phyloP scores from a whole-genome alignment of 2,797 vertebrate genomes.

The Cryptoblepharus egeriae region DNA sequence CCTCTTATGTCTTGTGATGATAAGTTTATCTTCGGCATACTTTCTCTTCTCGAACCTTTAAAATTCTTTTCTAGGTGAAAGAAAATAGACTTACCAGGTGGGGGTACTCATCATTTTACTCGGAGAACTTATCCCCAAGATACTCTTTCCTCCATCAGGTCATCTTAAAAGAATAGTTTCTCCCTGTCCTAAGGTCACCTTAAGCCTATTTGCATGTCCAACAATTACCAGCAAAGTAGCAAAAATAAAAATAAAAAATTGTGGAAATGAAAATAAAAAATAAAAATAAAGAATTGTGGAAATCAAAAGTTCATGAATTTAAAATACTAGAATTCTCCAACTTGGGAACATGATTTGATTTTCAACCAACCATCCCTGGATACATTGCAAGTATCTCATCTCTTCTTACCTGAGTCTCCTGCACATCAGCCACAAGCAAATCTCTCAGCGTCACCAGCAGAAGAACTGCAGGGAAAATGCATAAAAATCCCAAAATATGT shows the following conservation, averaged over 20 bases:
- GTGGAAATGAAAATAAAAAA: too few species aligned
- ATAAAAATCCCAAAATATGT: constrained; percentile 28
- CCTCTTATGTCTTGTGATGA: too few species aligned
- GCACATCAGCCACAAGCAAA: constrained; percentile 32
- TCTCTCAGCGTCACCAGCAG: constrained; percentile 30
- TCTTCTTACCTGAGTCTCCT: constrained; percentile 54
- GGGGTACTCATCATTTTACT: neutral
- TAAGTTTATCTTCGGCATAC: too few species aligned
- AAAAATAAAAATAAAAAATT: too few species aligned
- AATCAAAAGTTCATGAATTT: neutral
- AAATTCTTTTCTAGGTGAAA: too few species aligned
- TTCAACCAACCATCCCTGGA: too few species aligned
- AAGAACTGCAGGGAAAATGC: constrained; percentile 43
- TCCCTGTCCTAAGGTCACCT: neutral
- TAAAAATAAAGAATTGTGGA: too few species aligned
- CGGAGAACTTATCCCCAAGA: neutral
- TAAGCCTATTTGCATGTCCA: neutral
- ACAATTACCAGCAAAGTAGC: neutral
- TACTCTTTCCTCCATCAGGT: neutral
- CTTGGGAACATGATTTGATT: too few species aligned
- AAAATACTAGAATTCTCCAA: too few species aligned
- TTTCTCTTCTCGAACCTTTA: too few species aligned
- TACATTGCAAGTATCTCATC: too few species aligned
- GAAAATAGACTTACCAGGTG: too few species aligned
- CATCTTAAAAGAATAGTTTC: neutral